These are phyloP conservation scores for Papilio helenus DNA, from an alignment of 1,140 invertebrate genomes.

Conservation along the genomic window DNA sequence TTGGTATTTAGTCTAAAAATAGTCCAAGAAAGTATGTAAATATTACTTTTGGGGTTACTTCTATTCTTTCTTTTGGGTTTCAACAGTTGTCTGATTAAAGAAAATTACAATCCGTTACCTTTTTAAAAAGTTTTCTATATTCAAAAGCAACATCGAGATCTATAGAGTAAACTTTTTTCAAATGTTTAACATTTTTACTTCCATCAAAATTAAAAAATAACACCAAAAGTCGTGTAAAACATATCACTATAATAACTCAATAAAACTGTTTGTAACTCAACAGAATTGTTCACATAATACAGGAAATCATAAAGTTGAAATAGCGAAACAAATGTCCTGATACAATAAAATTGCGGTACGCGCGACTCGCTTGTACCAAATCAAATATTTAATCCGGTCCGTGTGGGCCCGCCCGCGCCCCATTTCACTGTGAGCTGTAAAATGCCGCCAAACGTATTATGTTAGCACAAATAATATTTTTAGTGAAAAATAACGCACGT, in stretches of 20 bases:
- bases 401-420: conserved; percentile 42
- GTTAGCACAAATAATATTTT: conserved; percentile 59
- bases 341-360: conserved; percentile 62
- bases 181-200: no score
- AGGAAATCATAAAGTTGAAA: conserved; percentile 37
- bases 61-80: no score
- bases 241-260: background rate
- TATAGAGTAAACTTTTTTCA: no score
- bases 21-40: no score
- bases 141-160: no score
- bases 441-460: conserved; percentile 57
- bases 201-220: no score
- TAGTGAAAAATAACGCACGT: conserved; percentile 53
- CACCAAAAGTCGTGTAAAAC: background rate
- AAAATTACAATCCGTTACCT: no score
- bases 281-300: background rate
- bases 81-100: no score
- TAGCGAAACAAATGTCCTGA: conserved; percentile 52
- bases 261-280: background rate
- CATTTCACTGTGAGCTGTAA: conserved; percentile 40
- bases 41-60: no score
- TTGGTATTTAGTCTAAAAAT: no score
- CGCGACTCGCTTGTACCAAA: conserved; percentile 52
- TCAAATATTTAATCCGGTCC: conserved; percentile 65
- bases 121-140: no score